Conservation (phyloP, 1,140 invertebrate genomes). For the Leptonema lineaticorne region DNA sequence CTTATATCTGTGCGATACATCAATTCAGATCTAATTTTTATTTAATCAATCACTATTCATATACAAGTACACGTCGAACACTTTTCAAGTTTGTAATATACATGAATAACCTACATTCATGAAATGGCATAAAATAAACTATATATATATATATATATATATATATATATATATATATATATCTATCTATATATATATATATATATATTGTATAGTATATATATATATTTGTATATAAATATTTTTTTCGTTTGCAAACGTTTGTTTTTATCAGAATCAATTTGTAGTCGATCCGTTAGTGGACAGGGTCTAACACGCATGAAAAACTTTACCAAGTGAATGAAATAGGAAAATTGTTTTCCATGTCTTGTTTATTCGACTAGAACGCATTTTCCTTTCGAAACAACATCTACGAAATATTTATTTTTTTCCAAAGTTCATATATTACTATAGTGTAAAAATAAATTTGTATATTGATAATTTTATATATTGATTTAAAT, state of each 20-base stretch:
- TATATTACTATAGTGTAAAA: no score
- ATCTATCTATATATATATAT: neutral
- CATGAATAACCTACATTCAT: no score
- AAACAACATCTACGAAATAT: slow-evolving; percentile 9
- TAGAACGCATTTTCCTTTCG: slow-evolving; percentile 17
- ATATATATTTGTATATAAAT: neutral
- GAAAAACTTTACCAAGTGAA: slow-evolving; percentile 13
- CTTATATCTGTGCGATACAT: no score
- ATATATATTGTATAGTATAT: neutral
- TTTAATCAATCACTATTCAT: no score
- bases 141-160: neutral
- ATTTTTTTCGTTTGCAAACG: neutral
- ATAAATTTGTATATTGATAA: no score
- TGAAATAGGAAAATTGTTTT: slow-evolving; percentile 17
- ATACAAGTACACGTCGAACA: no score
- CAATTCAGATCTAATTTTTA: no score
- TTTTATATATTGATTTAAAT: no score
- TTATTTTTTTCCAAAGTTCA: neutral
- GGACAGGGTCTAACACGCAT: slow-evolving; percentile 13
- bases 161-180: neutral
- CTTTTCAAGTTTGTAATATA: no score
- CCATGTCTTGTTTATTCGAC: slow-evolving; percentile 13
- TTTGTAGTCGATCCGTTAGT: slow-evolving; percentile 4
- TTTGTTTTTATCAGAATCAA: slow-evolving; percentile 11
- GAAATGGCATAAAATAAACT: no score